phyloP scores from a whole-genome alignment of 92 coral and sea anemone genomes.

The Phymanthus crucifer region DNA sequence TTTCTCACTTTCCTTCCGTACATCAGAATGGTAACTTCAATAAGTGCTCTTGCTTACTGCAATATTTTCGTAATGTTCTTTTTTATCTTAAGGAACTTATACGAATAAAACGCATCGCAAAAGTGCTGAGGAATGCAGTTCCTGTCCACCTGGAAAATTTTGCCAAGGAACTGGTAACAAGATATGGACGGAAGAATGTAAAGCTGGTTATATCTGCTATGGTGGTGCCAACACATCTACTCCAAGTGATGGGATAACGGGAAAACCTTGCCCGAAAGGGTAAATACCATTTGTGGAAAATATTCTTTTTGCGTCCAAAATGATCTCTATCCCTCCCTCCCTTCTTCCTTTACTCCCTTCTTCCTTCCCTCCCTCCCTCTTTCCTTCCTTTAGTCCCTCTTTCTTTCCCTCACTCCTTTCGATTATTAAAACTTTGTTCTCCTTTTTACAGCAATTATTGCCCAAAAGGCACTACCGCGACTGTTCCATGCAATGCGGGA shows the following conservation, averaged over 20 bases:
- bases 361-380: background rate
- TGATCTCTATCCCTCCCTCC: background rate
- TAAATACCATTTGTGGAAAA: constrained; percentile 18
- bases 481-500: constrained; percentile 75
- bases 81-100: constrained; percentile 71
- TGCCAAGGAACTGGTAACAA: constrained; percentile 88
- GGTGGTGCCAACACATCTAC: constrained; percentile 74
- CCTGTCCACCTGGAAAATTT: constrained; percentile 90
- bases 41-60: no score
- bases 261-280: constrained; percentile 88
- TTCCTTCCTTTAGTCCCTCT: background rate
- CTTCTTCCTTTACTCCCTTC: background rate
- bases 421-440: background rate
- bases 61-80: background rate
- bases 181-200: constrained; percentile 82
- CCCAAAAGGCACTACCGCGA: constrained; percentile 75
- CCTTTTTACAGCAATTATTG: constrained; percentile 61
- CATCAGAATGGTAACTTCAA: no score
- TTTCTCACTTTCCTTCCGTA: background rate
- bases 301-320: background rate
- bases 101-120: constrained; percentile 68
- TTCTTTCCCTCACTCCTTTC: no score
- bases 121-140: constrained; percentile 59
- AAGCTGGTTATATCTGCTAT: constrained; percentile 78
- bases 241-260: constrained; percentile 83